Base-by-base conservation (phyloP, 2,113 vertebrate species). In the Ibidorhyncha struthersii region DNA sequence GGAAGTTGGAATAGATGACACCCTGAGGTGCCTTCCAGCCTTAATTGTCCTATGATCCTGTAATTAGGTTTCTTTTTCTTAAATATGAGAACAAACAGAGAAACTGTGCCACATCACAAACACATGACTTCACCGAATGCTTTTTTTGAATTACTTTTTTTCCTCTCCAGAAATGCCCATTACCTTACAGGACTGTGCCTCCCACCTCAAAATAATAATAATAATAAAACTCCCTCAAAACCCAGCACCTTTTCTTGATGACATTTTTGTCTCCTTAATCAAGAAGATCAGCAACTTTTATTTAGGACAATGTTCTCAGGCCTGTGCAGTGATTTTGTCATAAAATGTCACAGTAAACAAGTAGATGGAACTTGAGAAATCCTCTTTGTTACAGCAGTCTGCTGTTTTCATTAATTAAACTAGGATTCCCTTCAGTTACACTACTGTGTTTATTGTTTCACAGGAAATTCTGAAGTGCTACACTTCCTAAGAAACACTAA, bases 401-500 rank as follows among this genome's bases (percentile, higher is more conserved):
- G n/a, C 12, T 3, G 2, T 93, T 96, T 94, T 69, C 61, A 29
- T 70, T 82, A 94, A 87, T 65, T 95, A 72, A 90, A 84, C 29
- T 92, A 90, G 26, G 52, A 58, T 58, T 82, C 83, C 41, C 55
- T 94, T 62, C 65, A 90, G 70, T 90, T 95, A 88, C 74, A 89
- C 71, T 81, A 70, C 76, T 79, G n/a, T 80, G 22, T 62, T 49
- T 92, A n/a, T 29, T 93, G 20, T 67, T 95, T 91, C 56, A 62
- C 38, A 78, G 43, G 89, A 95, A 96, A 93, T 93, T 96, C 41
- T 84, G 7, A 90, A 91, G 32, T 78, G 50, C 90, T 86, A 12
- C 12, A 61, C 29, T 97, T 82, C 56, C 67, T 82, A 82, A 25
- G 58, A 90, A 90, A 53, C 17, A 80, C 3, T 47, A 62, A 85